Evolutionary conservation across 2,113 vertebrate genomes (phyloP).

Genomic region (Crotalus viridis): DNA sequence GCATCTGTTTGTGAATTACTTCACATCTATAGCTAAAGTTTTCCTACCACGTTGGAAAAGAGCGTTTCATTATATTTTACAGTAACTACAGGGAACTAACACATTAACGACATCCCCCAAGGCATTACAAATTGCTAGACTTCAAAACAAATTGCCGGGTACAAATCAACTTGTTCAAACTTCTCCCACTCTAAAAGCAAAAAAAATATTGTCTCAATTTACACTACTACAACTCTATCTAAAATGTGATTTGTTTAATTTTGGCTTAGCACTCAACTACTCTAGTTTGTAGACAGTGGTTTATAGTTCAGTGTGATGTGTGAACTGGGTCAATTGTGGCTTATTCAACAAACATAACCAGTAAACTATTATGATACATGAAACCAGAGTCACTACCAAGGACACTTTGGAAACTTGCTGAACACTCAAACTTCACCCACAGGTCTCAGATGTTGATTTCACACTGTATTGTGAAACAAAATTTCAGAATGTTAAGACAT

Average conservation of each 20-base stretch:
- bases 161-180: neutral
- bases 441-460: neutral
- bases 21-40: neutral
- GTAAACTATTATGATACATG: neutral
- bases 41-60: neutral
- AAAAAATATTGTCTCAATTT: neutral
- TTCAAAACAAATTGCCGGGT: neutral
- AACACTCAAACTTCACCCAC: neutral
- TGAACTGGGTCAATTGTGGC: neutral
- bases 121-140: neutral
- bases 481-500: neutral
- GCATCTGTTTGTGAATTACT: neutral
- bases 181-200: neutral
- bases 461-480: neutral
- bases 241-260: neutral
- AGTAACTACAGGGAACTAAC: neutral
- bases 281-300: neutral
- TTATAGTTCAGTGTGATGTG: neutral
- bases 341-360: neutral
- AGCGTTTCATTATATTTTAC: neutral
- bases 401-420: neutral
- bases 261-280: neutral
- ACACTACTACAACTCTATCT: neutral
- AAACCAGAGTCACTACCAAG: neutral
- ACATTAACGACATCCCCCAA: neutral